These are phyloP conservation scores for Teleopsis dalmanni DNA, from an alignment of 1,140 invertebrate genomes.

Conservation along the genomic window DNA sequence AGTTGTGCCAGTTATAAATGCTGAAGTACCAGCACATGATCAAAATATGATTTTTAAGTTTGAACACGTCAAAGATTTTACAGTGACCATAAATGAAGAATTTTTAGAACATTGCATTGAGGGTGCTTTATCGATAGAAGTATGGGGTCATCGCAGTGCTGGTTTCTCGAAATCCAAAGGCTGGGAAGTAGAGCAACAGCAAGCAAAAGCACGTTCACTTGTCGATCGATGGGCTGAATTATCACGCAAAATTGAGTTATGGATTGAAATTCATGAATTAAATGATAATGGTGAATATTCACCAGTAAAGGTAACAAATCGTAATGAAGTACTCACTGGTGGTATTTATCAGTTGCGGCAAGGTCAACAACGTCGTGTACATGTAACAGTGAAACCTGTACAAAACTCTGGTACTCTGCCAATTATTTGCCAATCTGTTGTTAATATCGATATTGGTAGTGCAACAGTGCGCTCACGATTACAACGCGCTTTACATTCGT, in stretches of 20 bases:
- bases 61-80: constrained; percentile 78
- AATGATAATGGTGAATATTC: constrained; percentile 91
- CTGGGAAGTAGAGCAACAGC: constrained; percentile 84
- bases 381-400: constrained; percentile 79
- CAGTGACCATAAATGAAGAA: constrained; percentile 85
- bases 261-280: constrained; percentile 89
- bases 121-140: constrained; percentile 94
- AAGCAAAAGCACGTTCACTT: constrained; percentile 79
- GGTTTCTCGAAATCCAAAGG: constrained; percentile 68
- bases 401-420: constrained; percentile 91
- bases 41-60: constrained; percentile 63
- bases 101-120: constrained; percentile 95
- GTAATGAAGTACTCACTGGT: constrained; percentile 63
- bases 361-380: constrained; percentile 76
- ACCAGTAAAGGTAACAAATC: constrained; percentile 76
- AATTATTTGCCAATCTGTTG: constrained; percentile 88
- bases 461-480: constrained; percentile 72
- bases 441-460: constrained; percentile 81
- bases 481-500: constrained; percentile 90
- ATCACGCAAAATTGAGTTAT: constrained; percentile 89
- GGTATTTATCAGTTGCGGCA: constrained; percentile 95
- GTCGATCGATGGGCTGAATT: constrained; percentile 93
- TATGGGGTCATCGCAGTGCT: constrained; percentile 91
- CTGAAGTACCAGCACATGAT: constrained; percentile 52
- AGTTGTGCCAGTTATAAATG: constrained; percentile 68